phyloP scores from a whole-genome alignment of 2,888 invertebrate species.

The Abrostola triplasia region DNA sequence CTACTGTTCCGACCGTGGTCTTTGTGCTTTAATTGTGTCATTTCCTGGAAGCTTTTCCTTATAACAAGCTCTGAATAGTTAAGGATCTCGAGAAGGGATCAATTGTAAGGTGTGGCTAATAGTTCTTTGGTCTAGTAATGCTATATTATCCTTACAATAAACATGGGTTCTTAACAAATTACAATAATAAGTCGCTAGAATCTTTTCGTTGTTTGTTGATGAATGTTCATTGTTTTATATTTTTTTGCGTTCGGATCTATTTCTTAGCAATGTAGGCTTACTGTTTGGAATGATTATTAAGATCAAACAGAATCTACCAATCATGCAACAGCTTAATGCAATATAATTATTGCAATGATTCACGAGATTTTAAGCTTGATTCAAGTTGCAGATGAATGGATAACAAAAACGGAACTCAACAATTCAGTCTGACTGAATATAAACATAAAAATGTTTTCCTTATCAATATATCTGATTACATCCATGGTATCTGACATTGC shows the following conservation, averaged over 20 bases:
- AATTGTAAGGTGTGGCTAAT: too few species aligned
- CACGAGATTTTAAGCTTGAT: background rate
- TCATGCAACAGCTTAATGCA: background rate
- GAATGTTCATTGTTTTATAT: too few species aligned
- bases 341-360: background rate
- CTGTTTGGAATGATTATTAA: too few species aligned
- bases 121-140: too few species aligned
- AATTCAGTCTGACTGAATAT: slow-evolving; percentile 26
- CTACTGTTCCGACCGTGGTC: slow-evolving; percentile 9
- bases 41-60: slow-evolving; percentile 19
- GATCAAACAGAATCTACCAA: too few species aligned
- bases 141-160: too few species aligned
- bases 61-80: background rate
- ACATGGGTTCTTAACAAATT: too few species aligned
- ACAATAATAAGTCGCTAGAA: too few species aligned
- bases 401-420: slow-evolving; percentile 37
- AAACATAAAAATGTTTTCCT: slow-evolving; percentile 67
- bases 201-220: too few species aligned
- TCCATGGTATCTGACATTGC: slow-evolving; percentile 82
- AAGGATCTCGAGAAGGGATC: too few species aligned
- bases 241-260: too few species aligned
- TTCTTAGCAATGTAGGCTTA: too few species aligned
- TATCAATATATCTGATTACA: slow-evolving; percentile 74
- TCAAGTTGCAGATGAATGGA: slow-evolving; percentile 32
- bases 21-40: slow-evolving; percentile 29